phyloP scores from a whole-genome alignment of 2,113 vertebrate genomes.

The Grallaria varia region DNA sequence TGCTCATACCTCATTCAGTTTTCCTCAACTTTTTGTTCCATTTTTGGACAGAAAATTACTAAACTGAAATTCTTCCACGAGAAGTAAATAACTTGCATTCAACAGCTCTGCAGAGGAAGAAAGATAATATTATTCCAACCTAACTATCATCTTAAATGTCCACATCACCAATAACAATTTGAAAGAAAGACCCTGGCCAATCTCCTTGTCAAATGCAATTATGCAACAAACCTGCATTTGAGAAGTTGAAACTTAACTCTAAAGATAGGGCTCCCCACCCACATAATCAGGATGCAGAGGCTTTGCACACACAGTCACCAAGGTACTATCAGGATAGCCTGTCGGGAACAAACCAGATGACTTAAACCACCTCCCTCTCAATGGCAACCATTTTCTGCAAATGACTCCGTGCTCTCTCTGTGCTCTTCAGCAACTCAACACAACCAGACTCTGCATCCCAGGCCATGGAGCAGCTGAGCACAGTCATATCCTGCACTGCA shows the following conservation, averaged over 20 bases:
- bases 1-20: not conserved
- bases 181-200: not conserved
- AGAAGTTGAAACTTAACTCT: not conserved
- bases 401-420: not conserved
- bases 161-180: not conserved
- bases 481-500: not conserved
- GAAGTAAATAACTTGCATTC: not conserved
- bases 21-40: not conserved
- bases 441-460: not conserved
- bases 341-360: not conserved
- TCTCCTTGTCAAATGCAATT: not conserved
- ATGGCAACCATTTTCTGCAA: not conserved
- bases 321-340: not conserved
- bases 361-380: not conserved
- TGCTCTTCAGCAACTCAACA: not conserved
- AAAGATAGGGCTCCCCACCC: conserved; percentile 15
- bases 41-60: not conserved
- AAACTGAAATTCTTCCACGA: not conserved
- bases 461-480: not conserved
- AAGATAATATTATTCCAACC: not conserved
- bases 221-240: not conserved
- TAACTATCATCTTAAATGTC: not conserved
- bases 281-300: not conserved
- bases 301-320: not conserved
- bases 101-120: not conserved